Evolutionary conservation across 2,113 vertebrate species (phyloP).

Genomic region (Egretta garzetta): DNA sequence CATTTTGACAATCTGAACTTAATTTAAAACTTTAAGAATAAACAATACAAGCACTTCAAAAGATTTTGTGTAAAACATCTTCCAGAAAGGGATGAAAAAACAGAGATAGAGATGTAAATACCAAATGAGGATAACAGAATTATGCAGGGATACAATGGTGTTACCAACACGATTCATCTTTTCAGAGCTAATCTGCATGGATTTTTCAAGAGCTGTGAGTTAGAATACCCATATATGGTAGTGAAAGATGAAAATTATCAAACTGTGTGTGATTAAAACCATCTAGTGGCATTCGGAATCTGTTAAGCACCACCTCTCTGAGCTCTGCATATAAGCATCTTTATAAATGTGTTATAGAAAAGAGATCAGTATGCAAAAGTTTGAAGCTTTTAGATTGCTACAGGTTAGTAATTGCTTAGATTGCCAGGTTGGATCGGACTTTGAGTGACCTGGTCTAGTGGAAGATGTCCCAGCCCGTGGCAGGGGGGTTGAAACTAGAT

Average conservation of each 20-base stretch:
- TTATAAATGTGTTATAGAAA: background rate
- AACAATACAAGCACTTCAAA: background rate
- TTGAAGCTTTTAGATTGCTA: background rate
- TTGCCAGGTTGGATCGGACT: background rate
- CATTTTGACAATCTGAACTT: background rate
- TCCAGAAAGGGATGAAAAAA: background rate
- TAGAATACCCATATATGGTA: background rate
- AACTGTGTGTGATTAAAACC: background rate
- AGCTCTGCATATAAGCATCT: background rate
- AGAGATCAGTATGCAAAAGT: background rate
- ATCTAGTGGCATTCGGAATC: background rate
- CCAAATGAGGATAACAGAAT: background rate
- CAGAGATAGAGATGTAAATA: background rate
- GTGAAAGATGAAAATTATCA: background rate
- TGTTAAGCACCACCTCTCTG: background rate
- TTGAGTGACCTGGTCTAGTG: background rate
- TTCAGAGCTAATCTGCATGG: background rate
- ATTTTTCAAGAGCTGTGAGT: conserved; percentile 12
- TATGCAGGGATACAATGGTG: background rate
- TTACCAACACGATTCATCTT: background rate
- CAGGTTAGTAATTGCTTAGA: background rate
- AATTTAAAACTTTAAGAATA: background rate
- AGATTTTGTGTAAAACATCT: background rate
- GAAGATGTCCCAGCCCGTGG: background rate
- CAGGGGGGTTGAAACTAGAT: background rate